Evolutionary conservation across 1,140 invertebrate species (phyloP), one percentile per base, ranked within the genome.

Genomic region (Chlorops oryzae): DNA sequence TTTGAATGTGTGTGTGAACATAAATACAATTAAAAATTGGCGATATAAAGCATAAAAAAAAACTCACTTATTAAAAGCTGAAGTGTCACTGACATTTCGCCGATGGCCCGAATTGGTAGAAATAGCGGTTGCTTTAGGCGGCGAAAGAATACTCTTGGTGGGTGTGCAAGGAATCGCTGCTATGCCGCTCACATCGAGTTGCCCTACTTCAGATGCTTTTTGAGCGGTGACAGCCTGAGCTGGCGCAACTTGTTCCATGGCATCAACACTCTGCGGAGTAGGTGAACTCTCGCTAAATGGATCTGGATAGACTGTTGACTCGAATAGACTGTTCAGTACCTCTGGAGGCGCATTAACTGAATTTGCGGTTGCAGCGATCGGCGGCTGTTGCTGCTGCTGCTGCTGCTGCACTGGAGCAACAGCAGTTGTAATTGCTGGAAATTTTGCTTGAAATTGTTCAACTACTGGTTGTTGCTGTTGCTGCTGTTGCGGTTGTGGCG

Each of bases 41-140:
- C n/a, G n/a, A n/a, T n/a, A n/a, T n/a, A n/a, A n/a, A n/a, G 17
- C 18, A 39, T 51, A 21, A 41, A 62, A 45, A 50, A 45, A 34
- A 52, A 67, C 77, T 75, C 77, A 88, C 86, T 87, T 88, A 63
- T 87, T 88, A 62, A 90, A 87, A 56, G 87, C 87, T 41, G 87
- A 89, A 1, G 88, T 91, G 65, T 92, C 90, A 69, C 87, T 90
- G 61, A 89, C 85, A 69, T 92, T 92, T 35, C 89, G 78, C 32
- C 88, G 72, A 70, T 91, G 88, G 7, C 80, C 76, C 27, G 61
- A 52, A 18, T 46, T 40, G 23, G 7, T 32, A 20, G 17, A 7
- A n/a, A 6, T 34, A 17, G 71, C 53, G 9, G 51, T 57, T 2
- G 56, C 46, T 45, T 69, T 70, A 5, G 65, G 68, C 22, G 65